phyloP scores from a whole-genome alignment of 1,140 invertebrate species.

The Subanguina moxae region DNA sequence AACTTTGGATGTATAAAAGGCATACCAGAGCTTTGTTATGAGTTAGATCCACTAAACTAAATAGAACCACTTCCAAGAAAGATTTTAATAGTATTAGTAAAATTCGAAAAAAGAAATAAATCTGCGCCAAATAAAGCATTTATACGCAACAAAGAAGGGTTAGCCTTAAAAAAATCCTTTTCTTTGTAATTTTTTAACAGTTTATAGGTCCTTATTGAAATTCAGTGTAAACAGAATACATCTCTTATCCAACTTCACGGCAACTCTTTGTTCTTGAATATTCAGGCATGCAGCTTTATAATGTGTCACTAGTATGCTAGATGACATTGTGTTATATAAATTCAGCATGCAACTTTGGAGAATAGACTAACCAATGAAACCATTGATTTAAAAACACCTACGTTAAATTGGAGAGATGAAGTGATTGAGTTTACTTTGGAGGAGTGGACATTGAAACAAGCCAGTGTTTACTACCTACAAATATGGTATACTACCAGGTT shows the following conservation, averaged over 20 bases:
- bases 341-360: slow-evolving; percentile 5
- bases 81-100: too few relatives aligned
- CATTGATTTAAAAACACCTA: neutral
- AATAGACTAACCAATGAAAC: slow-evolving; percentile 1
- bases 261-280: neutral
- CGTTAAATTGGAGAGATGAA: neutral
- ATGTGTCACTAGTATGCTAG: neutral
- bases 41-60: too few relatives aligned
- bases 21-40: too few relatives aligned
- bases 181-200: too few relatives aligned
- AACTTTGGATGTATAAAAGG: too few relatives aligned
- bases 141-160: too few relatives aligned
- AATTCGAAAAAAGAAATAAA: too few relatives aligned
- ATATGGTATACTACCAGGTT: neutral
- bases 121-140: too few relatives aligned
- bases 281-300: neutral
- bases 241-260: neutral
- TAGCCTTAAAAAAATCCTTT: too few relatives aligned
- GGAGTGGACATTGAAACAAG: neutral
- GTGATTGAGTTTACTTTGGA: neutral
- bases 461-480: slow-evolving; percentile 1
- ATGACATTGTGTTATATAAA: neutral
- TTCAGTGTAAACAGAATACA: slow-evolving; percentile 3
- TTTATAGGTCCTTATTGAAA: slow-evolving; percentile 8
- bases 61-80: too few relatives aligned